Evolutionary conservation across 2,113 vertebrate genomes (phyloP).

Genomic region (Dasyornis broadbenti): DNA sequence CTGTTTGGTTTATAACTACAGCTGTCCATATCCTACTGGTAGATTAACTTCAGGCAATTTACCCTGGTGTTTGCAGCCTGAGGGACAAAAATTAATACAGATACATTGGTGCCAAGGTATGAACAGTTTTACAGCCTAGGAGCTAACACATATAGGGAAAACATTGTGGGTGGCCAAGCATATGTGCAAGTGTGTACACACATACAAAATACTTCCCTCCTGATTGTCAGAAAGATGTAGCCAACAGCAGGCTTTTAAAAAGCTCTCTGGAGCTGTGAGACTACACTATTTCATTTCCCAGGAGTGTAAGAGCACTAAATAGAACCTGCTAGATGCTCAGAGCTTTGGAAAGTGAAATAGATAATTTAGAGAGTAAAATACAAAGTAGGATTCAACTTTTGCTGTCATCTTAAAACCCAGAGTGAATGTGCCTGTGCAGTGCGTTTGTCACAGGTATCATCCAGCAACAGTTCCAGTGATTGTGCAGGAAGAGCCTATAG

Average conservation of each 20-base stretch:
- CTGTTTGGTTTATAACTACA: neutral
- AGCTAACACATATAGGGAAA: neutral
- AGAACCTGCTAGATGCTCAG: neutral
- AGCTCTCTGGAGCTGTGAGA: neutral
- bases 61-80: neutral
- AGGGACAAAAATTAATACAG: neutral
- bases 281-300: neutral
- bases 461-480: no score
- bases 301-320: neutral
- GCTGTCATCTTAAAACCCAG: neutral
- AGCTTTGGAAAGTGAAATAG: neutral
- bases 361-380: neutral
- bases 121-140: neutral
- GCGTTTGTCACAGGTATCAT: rapidly evolving
- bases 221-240: neutral
- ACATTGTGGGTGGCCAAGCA: neutral
- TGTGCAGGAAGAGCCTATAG: neutral
- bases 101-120: neutral
- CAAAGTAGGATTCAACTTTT: neutral
- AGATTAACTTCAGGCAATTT: neutral
- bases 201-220: neutral
- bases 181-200: neutral
- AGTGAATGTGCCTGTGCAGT: neutral
- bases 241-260: neutral
- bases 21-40: neutral